Base-by-base conservation (phyloP, 2,113 vertebrate genomes). In the Oceanites oceanicus region DNA sequence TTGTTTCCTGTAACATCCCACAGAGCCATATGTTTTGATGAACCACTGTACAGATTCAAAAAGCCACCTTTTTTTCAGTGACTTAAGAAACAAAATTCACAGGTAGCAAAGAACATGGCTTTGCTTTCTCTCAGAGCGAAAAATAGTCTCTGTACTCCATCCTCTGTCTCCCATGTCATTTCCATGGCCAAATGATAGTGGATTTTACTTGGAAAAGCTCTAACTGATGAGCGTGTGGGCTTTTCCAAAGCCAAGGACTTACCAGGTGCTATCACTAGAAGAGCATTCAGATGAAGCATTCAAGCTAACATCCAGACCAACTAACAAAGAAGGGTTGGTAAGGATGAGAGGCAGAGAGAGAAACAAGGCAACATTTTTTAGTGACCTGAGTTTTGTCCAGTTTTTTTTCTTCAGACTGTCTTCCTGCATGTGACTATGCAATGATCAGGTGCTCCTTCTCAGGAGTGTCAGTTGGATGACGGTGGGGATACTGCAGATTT, bases 171-270 rank as follows among this genome's bases (percentile, higher is more conserved):
- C 26, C 18, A 62, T 2, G 0, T 15, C 1, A 32, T n/a, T 91
- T 83, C 45, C 1, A 2, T 29, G 22, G 27, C 15, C 62, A 74
- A 70, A 26, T 0, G 5, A 66, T 4, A 58, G 44, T 21, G 32
- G 17, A 62, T 80, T 88, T 92, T 73, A 18, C 45, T 73, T 61
- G 27, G 11, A 40, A 90, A 90, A 82, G 18, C 18, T 63, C n/a
- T 49, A 49, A 26, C 3, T 38, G 40, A n/a, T 58, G 13, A 53
- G 30, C 2, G 0, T 12, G 13, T 6, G 7, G 13, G 5, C 4
- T 77, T 86, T 73, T 16, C 90, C 55, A 76, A 79, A 72, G 53
- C 27, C 44, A 62, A 74, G 25, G 7, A 40, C 34, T 68, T 74
- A 47, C 32, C 8, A 29, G 1, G 0, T 22, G 55, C 13, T 68